Percentiles rank a stretch among this genome's conserved stretches.
Evolutionary conservation across 2,113 vertebrate species (phyloP).

Genomic region (Serinus canaria): DNA sequence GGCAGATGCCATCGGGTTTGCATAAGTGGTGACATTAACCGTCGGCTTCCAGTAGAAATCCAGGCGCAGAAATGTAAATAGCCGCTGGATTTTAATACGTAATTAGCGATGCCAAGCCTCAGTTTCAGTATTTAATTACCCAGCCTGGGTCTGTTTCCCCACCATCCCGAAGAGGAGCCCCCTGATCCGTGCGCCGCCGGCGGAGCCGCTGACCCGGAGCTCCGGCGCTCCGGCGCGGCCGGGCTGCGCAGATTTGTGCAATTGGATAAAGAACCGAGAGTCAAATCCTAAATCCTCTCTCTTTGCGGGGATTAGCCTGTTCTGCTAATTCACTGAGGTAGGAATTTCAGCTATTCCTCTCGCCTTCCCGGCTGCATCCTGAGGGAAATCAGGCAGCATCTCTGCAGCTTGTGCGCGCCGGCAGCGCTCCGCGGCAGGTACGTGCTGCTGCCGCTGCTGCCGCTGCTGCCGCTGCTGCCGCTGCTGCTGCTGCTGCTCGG

Average conservation of each 20-base stretch:
- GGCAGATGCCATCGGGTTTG: slow-evolving; percentile 44
- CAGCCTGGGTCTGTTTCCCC: neutral
- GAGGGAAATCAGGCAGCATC: slow-evolving; percentile 60
- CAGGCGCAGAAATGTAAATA: slow-evolving; percentile 55
- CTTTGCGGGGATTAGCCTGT: slow-evolving; percentile 66
- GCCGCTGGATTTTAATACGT: slow-evolving; percentile 23
- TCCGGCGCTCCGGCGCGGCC: neutral
- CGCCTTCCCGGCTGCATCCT: neutral
- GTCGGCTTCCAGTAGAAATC: slow-evolving; percentile 35
- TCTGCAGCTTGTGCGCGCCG: neutral
- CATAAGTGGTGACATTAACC: slow-evolving; percentile 18
- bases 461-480: neutral
- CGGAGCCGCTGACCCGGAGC: neutral
- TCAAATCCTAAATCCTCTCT: slow-evolving; percentile 59
- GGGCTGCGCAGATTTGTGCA: slow-evolving; percentile 23
- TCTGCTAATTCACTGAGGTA: slow-evolving; percentile 5
- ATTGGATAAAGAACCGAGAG: slow-evolving; percentile 45
- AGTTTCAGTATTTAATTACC: slow-evolving; percentile 48
- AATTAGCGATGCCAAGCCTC: slow-evolving; percentile 31
- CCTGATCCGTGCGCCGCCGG: neutral
- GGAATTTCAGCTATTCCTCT: slow-evolving; percentile 16
- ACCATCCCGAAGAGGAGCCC: neutral
- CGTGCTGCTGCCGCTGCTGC: neutral
- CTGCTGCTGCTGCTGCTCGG: neutral
- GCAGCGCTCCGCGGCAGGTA: neutral